Base-by-base conservation (phyloP, 2,113 vertebrate genomes). In the Prochilodus magdalenae region DNA sequence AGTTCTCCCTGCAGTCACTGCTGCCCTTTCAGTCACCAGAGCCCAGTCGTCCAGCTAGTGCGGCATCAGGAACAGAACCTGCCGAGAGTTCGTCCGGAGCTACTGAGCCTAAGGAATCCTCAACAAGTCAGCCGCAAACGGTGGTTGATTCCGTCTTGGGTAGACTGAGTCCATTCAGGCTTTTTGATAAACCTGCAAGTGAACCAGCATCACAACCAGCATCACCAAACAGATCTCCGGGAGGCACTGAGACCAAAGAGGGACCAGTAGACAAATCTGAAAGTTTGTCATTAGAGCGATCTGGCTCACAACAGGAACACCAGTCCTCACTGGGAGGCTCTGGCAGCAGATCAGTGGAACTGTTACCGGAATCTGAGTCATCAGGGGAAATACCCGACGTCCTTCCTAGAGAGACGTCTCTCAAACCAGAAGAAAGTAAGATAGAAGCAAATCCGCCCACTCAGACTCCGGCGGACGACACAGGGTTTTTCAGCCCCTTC, bases 401-500 rank as follows among this genome's bases (percentile, higher is more conserved):
- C 79, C 91, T 91, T 30, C 89, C 90, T 77, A 93, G 88, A 89
- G 84, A 65, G 85, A 20, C 60, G 1, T 13, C 75, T 16, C 16
- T 18, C 22, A 29, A 82, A n/a, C 18, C 55, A 29, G 69, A 83
- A 82, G 93, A 92, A 72, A 70, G 85, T 69, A 92, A 90, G 88
- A 70, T 83, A 66, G 92, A 92, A 77, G 74, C 26, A 27, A 63
- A 71, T 27, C 27, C 79, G 71, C 7, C 29, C 51, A 55, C 53
- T 78, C 63, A 83, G 20, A 57, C 55, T 53, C 82, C 27, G 84
- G 29, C 85, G 72, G 85, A 94, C 44, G 92, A 91, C 80, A 84
- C 90, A 30, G 93, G 95, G 83, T 96, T 97, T 78, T 95, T 98
- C 77, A 96, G 95, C 70, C 96, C 96, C 18, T 95, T 98, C 70